Evolutionary conservation across 1,140 invertebrate species (phyloP), one percentile per base, ranked within the genome.

Genomic region (Caerostris darwini): DNA sequence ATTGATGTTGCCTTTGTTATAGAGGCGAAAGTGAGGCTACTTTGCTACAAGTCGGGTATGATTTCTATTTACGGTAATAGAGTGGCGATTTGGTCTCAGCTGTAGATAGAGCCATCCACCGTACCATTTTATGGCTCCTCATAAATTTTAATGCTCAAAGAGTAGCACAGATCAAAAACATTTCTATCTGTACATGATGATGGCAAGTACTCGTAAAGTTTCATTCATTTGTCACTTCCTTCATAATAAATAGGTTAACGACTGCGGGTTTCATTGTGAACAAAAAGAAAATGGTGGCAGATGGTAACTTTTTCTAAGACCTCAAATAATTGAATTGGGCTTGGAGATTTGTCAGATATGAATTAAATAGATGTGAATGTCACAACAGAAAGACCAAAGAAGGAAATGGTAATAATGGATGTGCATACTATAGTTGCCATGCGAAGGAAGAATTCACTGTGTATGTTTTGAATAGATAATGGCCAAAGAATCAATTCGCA

Each of bases 391-490:
- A 85, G 57, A 58, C 57, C 34, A 34, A 34, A n/a, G n/a, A 85
- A 85, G 82, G 54, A 58, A 83, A 10, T n/a, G 56, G n/a, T 57
- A 19, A 17, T n/a, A 54, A 85, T 85, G 57, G 82, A 85, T 58
- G 19, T 77, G 50, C n/a, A 61, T 61, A 77, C 50, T n/a, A 77
- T 71, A 19, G 17, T 54, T 7, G 19, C 82, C 82, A 19, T 85
- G n/a, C 57, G 82, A 56, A 17, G 19, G 50, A n/a, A n/a, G n/a
- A n/a, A n/a, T n/a, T n/a, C n/a, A n/a, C n/a, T n/a, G n/a, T n/a
- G n/a, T n/a, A n/a, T n/a, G n/a, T n/a, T n/a, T n/a, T n/a, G n/a
- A n/a, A n/a, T n/a, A n/a, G n/a, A n/a, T n/a, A n/a, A n/a, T n/a
- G n/a, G n/a, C n/a, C n/a, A n/a, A n/a, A n/a, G n/a, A n/a, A n/a